Evolutionary conservation across 2,113 vertebrate genomes (phyloP).

Genomic region (Macaca fascicularis): DNA sequence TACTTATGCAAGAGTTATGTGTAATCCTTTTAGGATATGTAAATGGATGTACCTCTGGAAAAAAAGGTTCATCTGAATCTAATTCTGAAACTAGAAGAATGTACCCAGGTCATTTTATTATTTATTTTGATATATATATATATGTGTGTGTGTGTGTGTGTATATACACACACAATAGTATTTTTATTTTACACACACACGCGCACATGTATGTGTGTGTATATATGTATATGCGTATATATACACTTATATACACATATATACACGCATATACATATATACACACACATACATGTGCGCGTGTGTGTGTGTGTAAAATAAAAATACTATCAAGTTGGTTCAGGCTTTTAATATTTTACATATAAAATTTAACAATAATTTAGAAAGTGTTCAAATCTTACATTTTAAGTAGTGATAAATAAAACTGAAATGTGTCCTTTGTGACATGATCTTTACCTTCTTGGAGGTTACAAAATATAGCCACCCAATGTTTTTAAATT

Average conservation of each 20-base stretch:
- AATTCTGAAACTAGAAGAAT: background rate
- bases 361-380: constrained; percentile 44
- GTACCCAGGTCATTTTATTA: background rate
- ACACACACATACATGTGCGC: rapidly evolving
- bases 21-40: constrained; percentile 37
- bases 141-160: background rate
- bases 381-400: background rate
- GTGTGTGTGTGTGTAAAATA: background rate
- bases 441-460: background rate
- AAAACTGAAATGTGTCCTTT: background rate
- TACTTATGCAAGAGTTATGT: constrained; percentile 67
- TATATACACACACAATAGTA: no score
- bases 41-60: background rate
- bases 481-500: background rate
- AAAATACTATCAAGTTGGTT: background rate
- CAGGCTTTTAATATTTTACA: background rate
- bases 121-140: background rate
- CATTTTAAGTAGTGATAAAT: background rate
- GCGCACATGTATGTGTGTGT: no score
- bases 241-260: no score
- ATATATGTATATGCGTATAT: no score
- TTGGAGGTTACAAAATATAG: background rate
- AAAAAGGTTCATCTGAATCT: background rate
- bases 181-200: no score
- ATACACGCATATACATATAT: rapidly evolving